Evolutionary conservation across 2,113 vertebrate species (phyloP).

Genomic region (Neofelis nebulosa): DNA sequence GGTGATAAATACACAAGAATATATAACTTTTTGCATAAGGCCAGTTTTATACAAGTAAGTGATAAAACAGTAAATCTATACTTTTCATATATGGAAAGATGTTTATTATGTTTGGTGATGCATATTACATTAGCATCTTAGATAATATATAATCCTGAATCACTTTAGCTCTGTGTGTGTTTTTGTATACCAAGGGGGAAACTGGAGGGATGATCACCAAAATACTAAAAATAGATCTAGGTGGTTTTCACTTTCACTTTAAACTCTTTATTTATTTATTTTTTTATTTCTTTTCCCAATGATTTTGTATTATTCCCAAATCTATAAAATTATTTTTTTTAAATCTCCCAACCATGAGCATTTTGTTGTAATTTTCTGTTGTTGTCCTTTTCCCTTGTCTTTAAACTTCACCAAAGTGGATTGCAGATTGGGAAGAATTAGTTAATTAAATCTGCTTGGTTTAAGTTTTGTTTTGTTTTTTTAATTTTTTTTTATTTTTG

Average conservation of each 20-base stretch:
- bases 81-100: neutral
- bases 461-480: neutral
- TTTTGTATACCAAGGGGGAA: neutral
- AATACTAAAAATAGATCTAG: neutral
- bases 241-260: neutral
- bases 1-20: neutral
- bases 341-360: neutral
- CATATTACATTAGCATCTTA: neutral
- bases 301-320: neutral
- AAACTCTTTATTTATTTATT: neutral
- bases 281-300: neutral
- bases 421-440: neutral
- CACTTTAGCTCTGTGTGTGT: neutral
- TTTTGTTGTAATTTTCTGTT: neutral
- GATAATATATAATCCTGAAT: neutral
- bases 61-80: neutral
- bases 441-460: neutral
- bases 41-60: conserved; percentile 11
- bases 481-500: too few species aligned
- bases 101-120: neutral
- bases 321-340: neutral
- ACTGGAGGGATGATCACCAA: neutral
- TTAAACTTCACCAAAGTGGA: neutral
- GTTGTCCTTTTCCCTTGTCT: neutral
- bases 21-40: neutral